These are phyloP conservation scores for Aplysina aerophoba DNA, from an alignment of 37 sponge, comb jelly and placozoan species.

Conservation along the genomic window DNA sequence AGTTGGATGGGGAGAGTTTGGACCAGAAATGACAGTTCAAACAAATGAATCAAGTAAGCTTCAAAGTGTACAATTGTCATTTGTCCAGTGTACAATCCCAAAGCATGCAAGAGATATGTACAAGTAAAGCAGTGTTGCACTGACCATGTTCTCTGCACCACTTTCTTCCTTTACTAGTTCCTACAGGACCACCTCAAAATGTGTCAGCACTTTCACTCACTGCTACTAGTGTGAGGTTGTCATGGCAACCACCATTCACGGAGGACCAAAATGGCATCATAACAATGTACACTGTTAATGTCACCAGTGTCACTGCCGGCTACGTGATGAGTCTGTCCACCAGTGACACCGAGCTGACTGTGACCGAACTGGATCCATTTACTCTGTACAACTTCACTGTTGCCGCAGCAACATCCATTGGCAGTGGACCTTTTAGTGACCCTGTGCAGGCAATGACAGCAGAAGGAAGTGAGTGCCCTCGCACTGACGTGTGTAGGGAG, in stretches of 20 bases:
- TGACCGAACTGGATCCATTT: conserved; percentile 6
- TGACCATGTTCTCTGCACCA: not conserved
- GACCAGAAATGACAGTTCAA: too few species aligned
- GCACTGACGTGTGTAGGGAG: too few species aligned
- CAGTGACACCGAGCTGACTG: not conserved
- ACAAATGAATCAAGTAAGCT: too few species aligned
- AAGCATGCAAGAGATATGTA: too few species aligned
- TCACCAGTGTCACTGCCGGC: not conserved
- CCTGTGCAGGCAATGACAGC: not conserved
- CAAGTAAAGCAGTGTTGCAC: too few species aligned
- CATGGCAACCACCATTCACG: not conserved
- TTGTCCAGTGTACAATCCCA: too few species aligned
- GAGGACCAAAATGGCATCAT: conserved; percentile 7
- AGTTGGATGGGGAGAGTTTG: too few species aligned
- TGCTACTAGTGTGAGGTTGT: not conserved
- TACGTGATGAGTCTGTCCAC: not conserved
- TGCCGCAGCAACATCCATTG: conserved; percentile 16
- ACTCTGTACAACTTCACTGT: not conserved
- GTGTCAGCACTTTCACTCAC: not conserved
- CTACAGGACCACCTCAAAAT: too few species aligned
- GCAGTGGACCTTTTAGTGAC: not conserved
- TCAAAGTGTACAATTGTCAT: too few species aligned
- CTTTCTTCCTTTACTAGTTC: not conserved
- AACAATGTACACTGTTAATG: not conserved
- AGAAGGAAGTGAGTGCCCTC: not conserved